phyloP scores from a whole-genome alignment of 1,140 invertebrate genomes.

The Drosophila tristis region DNA sequence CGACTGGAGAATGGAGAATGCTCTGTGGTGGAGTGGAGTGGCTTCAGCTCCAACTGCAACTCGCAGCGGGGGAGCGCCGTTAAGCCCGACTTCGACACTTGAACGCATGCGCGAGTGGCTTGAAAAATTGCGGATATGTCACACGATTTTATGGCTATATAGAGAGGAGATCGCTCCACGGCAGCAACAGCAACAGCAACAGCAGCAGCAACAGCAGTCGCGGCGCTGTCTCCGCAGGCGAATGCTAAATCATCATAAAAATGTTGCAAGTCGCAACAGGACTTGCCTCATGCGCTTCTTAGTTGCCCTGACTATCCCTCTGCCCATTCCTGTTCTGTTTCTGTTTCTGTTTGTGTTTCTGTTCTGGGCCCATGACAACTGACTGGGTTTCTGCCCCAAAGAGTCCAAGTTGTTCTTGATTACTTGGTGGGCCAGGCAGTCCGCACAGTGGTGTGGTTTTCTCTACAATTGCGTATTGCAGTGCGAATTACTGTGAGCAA shows the following conservation, averaged over 20 bases:
- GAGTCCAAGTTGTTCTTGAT: conserved; percentile 29
- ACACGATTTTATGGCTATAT: conserved; percentile 81
- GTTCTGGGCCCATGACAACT: conserved; percentile 24
- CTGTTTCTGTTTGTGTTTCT: conserved; percentile 21
- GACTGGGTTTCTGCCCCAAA: conserved; percentile 16
- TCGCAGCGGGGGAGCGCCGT: conserved; percentile 66
- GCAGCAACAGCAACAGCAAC: conserved; percentile 15
- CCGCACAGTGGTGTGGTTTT: conserved; percentile 8
- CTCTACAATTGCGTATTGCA: background rate
- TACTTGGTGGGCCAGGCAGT: conserved; percentile 15
- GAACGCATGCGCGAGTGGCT: conserved; percentile 53
- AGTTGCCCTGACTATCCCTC: background rate
- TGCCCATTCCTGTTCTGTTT: conserved; percentile 6
- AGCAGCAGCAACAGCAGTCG: conserved; percentile 39
- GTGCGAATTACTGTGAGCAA: too few relatives aligned
- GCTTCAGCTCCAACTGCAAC: background rate
- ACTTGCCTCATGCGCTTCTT: conserved; percentile 26
- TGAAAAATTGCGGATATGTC: conserved; percentile 84
- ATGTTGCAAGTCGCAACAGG: conserved; percentile 74
- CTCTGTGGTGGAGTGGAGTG: background rate
- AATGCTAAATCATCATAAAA: conserved; percentile 76
- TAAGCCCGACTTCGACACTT: conserved; percentile 73
- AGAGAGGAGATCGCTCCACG: conserved; percentile 32
- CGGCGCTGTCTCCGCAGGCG: conserved; percentile 52
- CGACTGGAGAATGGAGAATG: conserved; percentile 2